These are phyloP conservation scores for Ditylenchus weischeri DNA, from an alignment of 2,888 invertebrate species.

Conservation along the genomic window DNA sequence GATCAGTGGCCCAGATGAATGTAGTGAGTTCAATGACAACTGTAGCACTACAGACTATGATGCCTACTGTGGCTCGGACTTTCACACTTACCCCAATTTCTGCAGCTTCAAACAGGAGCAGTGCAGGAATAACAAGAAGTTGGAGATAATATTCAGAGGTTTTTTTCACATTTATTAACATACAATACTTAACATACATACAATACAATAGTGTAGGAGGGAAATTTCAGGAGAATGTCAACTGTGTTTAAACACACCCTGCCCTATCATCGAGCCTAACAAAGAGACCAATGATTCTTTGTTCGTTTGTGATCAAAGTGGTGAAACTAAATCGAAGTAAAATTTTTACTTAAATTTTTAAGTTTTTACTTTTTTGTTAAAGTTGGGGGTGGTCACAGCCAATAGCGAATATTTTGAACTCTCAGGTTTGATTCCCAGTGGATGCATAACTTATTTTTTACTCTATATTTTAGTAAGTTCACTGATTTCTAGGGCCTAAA, in stretches of 20 bases:
- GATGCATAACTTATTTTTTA: too few species aligned
- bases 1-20: conserved; percentile 17
- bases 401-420: too few species aligned
- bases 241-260: conserved; percentile 44
- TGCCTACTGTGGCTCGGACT: conserved; percentile 46
- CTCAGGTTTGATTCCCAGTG: too few species aligned
- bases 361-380: too few species aligned
- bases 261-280: conserved; percentile 37
- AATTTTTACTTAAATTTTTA: too few species aligned
- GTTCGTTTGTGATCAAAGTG: conserved; percentile 51
- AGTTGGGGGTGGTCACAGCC: too few species aligned
- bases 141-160: conserved; percentile 50
- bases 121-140: conserved; percentile 33
- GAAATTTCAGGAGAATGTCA: conserved; percentile 46
- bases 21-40: conserved; percentile 18
- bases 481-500: too few species aligned
- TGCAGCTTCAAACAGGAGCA: conserved; percentile 26
- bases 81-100: conserved; percentile 40
- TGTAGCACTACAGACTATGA: conserved; percentile 39
- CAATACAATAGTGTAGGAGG: background rate
- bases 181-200: too few species aligned
- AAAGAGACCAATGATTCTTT: conserved; percentile 40
- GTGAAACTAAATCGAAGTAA: conserved; percentile 34
- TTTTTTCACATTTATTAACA: conserved; percentile 14
- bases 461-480: too few species aligned